Evolutionary conservation across 2,113 vertebrate genomes (phyloP).

Genomic region (Erpornis zantholeuca): DNA sequence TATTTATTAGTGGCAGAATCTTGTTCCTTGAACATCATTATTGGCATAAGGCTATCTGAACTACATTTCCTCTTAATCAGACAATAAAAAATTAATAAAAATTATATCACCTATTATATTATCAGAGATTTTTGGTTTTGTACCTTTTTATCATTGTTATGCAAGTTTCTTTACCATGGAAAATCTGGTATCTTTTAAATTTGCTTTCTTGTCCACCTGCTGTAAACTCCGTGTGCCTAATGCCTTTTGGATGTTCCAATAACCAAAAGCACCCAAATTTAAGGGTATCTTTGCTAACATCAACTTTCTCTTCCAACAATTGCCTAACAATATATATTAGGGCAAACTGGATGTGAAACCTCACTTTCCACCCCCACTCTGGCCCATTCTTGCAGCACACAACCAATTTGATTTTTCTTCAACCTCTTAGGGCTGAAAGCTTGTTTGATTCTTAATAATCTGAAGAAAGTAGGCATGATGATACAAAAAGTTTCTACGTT

Average conservation of each 20-base stretch:
- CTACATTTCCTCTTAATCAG: background rate
- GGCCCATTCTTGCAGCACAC: background rate
- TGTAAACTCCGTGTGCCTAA: background rate
- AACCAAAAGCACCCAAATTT: background rate
- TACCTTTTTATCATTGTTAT: background rate
- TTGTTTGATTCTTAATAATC: background rate
- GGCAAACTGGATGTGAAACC: background rate
- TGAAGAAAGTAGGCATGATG: fast-evolving
- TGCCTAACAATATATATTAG: background rate
- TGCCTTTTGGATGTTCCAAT: background rate
- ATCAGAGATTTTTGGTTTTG: background rate
- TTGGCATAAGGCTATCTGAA: background rate
- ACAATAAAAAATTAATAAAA: background rate
- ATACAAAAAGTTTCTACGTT: background rate
- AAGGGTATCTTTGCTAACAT: background rate
- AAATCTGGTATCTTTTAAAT: background rate
- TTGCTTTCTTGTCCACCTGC: background rate
- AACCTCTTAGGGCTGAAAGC: background rate
- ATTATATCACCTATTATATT: background rate
- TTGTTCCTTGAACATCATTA: background rate
- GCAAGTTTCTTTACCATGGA: background rate
- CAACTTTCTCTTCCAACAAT: background rate
- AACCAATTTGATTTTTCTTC: background rate
- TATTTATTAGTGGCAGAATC: background rate
- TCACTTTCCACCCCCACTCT: background rate